Evolutionary conservation across 2,113 vertebrate genomes (phyloP).

Genomic region (Dasyornis broadbenti): DNA sequence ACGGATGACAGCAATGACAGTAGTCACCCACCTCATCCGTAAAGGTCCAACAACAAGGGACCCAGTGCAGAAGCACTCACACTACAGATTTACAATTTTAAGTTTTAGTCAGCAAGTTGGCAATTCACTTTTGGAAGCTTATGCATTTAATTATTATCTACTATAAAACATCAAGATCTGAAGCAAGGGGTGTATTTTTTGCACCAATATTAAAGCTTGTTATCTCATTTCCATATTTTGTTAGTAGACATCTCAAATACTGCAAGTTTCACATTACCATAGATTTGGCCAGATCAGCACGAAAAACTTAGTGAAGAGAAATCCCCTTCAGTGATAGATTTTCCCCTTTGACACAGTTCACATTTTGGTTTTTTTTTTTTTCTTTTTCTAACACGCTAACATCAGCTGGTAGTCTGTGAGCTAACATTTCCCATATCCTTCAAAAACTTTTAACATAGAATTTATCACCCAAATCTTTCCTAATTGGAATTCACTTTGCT

Average conservation of each 20-base stretch:
- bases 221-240: background rate
- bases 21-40: background rate
- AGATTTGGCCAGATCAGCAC: background rate
- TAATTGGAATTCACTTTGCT: background rate
- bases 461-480: background rate
- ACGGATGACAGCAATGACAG: background rate
- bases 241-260: background rate
- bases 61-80: background rate
- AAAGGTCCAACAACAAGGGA: background rate
- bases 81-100: background rate
- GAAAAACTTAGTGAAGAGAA: background rate
- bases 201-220: background rate
- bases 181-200: background rate
- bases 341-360: background rate
- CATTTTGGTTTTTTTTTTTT: background rate
- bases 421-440: background rate
- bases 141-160: background rate
- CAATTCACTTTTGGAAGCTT: background rate
- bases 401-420: background rate
- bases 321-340: background rate
- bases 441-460: background rate
- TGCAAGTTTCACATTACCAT: background rate
- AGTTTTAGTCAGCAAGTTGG: background rate
- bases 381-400: background rate
- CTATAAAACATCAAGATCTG: background rate